Evolutionary conservation across 2,113 vertebrate genomes (phyloP).

Genomic region (Scytalopus superciliaris): DNA sequence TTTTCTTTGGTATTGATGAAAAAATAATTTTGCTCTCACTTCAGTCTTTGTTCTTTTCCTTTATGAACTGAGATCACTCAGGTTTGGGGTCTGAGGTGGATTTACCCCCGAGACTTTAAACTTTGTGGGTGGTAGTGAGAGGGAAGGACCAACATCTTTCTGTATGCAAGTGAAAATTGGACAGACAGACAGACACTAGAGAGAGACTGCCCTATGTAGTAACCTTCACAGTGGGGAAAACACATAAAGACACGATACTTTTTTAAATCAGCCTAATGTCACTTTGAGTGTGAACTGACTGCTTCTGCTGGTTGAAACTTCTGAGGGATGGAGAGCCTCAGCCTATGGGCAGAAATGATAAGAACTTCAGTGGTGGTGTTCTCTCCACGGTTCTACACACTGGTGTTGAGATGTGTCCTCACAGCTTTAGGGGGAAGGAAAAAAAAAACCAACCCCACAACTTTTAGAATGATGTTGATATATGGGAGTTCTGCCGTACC

Average conservation of each 20-base stretch:
- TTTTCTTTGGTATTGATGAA: neutral
- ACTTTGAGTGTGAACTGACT: neutral
- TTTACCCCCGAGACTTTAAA: neutral
- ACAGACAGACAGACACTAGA: neutral
- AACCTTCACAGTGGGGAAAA: neutral
- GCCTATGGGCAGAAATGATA: neutral
- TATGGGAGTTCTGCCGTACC: neutral
- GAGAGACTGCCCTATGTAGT: neutral
- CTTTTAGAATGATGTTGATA: neutral
- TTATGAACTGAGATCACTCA: neutral
- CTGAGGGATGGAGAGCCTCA: neutral
- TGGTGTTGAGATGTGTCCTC: neutral
- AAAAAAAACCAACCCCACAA: neutral
- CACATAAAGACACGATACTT: neutral
- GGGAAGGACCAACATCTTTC: neutral
- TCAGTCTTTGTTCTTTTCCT: neutral
- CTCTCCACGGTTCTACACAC: neutral
- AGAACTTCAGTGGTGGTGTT: fast-evolving
- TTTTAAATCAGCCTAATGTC: neutral
- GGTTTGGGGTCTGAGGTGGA: neutral
- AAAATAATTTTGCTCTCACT: neutral
- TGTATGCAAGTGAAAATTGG: neutral
- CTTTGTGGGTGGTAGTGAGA: neutral
- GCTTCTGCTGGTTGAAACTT: neutral
- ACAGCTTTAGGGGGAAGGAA: fast-evolving